Evolutionary conservation across 2,888 invertebrate genomes (phyloP), one percentile per base, ranked within the genome.

Genomic region (Archaeoteleia sp.): DNA sequence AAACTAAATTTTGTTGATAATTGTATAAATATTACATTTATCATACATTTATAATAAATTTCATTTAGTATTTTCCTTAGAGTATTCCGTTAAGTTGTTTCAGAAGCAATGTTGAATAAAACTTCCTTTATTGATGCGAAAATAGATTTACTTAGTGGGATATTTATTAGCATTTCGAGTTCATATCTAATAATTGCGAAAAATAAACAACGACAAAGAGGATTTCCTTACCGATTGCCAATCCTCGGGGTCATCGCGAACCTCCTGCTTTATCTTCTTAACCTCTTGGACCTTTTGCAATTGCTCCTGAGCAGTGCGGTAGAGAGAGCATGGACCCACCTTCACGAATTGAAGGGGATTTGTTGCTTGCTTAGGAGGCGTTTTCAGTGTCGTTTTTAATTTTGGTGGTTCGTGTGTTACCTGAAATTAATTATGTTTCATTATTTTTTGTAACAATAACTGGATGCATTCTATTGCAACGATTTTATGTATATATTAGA

Each of bases 271-370:
- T 49, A 92, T 90, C 78, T 92, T 91, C 86, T 94, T 94, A 57
- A 95, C 92, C 84, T 95, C 92, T 85, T 95, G 94, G 40, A 93
- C 93, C 78, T 93, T 90, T 77, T 94, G 91, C 65, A 95, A 88
- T 86, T 95, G 95, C 82, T 95, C 93, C 78, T 94, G 91, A 20
- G 95, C 95, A 67, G 92, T 90, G 81, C 93, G 92, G 87, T 93
- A 94, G 53, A 95, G 89, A 79, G 93, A 92, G 77, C 94, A 94
- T n/a, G 95, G 94, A 35, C 94, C 94, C 27, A 95, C 93, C 86
- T 93, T 93, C 72, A 95, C 91, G 87, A 95, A 95, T 87, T 95
- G 95, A 81, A 95, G 89, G 63, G 95, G 95, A 86, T 95, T 95
- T 71, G 90, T 91, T 27, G 94, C 93, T 67, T 95, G 94, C 86